A percentile compares a stretch with the other conserved stretches of the same genome.
Evolutionary conservation across 2,113 vertebrate species (phyloP).

Genomic region (Thunnus maccoyii): DNA sequence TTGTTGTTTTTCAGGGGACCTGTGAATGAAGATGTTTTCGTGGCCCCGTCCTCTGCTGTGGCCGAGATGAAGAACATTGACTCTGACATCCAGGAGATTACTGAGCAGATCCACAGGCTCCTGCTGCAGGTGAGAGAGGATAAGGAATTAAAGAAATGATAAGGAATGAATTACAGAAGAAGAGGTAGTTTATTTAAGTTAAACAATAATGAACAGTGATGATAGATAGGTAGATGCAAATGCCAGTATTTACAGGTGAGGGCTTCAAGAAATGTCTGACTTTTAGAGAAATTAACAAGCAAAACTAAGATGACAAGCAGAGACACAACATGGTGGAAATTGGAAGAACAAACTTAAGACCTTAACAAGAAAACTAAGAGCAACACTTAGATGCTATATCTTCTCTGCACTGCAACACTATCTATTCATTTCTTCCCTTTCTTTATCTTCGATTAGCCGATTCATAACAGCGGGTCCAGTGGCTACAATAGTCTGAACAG

Average conservation of each 20-base stretch:
- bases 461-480: slow-evolving; percentile 92
- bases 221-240: background rate
- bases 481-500: slow-evolving; percentile 92
- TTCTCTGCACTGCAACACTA: no score
- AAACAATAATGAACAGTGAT: background rate
- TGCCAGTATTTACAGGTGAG: background rate
- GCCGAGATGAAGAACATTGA: slow-evolving; percentile 86
- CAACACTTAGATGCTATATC: no score
- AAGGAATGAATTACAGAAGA: background rate
- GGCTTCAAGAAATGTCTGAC: no score
- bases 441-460: slow-evolving; percentile 83
- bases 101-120: slow-evolving; percentile 93
- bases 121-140: slow-evolving; percentile 89
- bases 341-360: background rate
- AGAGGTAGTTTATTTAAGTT: no score
- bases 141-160: background rate
- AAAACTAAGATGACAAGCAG: no score
- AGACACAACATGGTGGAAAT: background rate
- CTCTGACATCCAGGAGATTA: slow-evolving; percentile 91
- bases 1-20: slow-evolving; percentile 87
- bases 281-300: background rate
- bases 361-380: background rate
- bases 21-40: slow-evolving; percentile 95
- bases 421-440: background rate
- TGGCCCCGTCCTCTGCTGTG: slow-evolving; percentile 69